A percentile compares a stretch with the other conserved stretches of the same genome.
These are phyloP conservation scores for Athetis lepigone DNA, from an alignment of 2,888 invertebrate genomes.

Conservation along the genomic window DNA sequence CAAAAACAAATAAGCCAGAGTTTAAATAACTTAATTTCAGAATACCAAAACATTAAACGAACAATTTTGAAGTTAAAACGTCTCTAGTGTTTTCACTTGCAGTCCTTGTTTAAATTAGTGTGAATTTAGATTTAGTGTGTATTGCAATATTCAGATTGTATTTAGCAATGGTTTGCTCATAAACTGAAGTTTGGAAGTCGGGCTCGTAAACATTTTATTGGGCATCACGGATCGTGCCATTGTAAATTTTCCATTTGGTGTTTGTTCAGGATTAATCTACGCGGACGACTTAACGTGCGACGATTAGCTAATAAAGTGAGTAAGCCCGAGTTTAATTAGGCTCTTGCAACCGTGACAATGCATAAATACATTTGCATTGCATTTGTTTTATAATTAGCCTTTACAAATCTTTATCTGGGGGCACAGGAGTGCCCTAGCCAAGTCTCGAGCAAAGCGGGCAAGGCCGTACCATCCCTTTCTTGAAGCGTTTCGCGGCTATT, in stretches of 20 bases:
- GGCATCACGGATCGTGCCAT: conserved; percentile 69
- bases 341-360: conserved; percentile 8
- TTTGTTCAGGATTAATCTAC: conserved; percentile 68
- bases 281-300: conserved; percentile 59
- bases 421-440: too few species aligned
- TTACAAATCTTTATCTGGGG: background rate
- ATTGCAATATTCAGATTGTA: conserved; percentile 56
- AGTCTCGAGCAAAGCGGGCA: too few species aligned
- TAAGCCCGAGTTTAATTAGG: conserved; percentile 38
- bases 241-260: conserved; percentile 74
- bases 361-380: conserved; percentile 19
- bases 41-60: conserved; percentile 12
- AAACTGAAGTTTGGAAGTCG: conserved; percentile 74
- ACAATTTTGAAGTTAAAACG: conserved; percentile 14
- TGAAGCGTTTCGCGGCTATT: too few species aligned
- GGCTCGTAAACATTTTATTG: conserved; percentile 81
- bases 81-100: conserved; percentile 15
- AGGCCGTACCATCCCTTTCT: too few species aligned
- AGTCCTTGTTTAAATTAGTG: conserved; percentile 23
- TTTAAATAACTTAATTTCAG: conserved; percentile 18
- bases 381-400: background rate
- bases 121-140: conserved; percentile 24
- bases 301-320: conserved; percentile 25
- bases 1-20: background rate
- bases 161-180: conserved; percentile 61